A percentile compares a stretch with the other conserved stretches of the same genome.
These are phyloP conservation scores for Eilema sororculum DNA, from an alignment of 2,888 invertebrate genomes.

Conservation along the genomic window DNA sequence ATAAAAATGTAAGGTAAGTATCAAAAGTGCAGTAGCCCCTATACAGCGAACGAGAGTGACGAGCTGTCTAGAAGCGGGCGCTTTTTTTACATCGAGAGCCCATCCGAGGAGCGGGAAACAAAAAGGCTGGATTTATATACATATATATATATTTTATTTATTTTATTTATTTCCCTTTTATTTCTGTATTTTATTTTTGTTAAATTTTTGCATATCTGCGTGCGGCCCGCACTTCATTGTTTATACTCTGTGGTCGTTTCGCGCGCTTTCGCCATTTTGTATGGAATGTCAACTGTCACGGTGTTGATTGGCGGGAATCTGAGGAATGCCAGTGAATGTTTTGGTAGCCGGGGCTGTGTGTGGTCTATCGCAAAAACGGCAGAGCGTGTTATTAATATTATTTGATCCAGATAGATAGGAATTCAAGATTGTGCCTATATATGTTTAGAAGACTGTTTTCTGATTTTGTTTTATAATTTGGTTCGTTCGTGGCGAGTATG, in stretches of 20 bases:
- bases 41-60: conserved; percentile 60
- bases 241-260: conserved; percentile 60
- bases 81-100: conserved; percentile 85
- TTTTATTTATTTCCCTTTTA: conserved; percentile 83
- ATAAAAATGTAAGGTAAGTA: conserved; percentile 18
- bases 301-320: conserved; percentile 63
- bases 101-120: conserved; percentile 83
- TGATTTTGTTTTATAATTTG: conserved; percentile 6
- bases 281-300: conserved; percentile 74
- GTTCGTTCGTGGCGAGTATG: neutral
- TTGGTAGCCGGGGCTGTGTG: conserved; percentile 55
- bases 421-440: conserved; percentile 30
- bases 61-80: conserved; percentile 86
- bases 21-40: conserved; percentile 59
- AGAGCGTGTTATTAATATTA: conserved; percentile 38
- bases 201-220: conserved; percentile 81
- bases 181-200: conserved; percentile 79
- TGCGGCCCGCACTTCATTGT: conserved; percentile 54
- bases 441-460: conserved; percentile 24
- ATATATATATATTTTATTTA: conserved; percentile 67
- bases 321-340: conserved; percentile 55
- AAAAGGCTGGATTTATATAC: conserved; percentile 85
- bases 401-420: conserved; percentile 39
- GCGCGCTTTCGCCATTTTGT: conserved; percentile 72
- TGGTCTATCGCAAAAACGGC: conserved; percentile 57